Base-by-base conservation (phyloP, 2,797 vertebrate species). In the Pseudopleuronectes americanus region DNA sequence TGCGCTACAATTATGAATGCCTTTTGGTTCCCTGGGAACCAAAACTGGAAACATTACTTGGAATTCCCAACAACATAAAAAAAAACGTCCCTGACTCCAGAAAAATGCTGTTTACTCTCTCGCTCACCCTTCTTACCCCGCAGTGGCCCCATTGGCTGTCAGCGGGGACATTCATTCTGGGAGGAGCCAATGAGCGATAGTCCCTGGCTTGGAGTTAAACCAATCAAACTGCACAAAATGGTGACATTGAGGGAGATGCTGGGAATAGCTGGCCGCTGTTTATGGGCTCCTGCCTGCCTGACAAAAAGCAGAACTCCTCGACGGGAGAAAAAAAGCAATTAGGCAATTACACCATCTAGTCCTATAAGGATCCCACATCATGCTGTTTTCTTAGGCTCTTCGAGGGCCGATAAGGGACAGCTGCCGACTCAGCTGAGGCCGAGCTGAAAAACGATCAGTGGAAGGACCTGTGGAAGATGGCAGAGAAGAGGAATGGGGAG, bases 91-190 rank as follows among this genome's bases (percentile, higher is more conserved):
- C 67, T 68, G 63, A 84, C 73, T 84, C 26, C 70, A 86, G 65
- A 86, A 85, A 83, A 80, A 89, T 85, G 79, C 80, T 85, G 81
- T 84, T 90, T 83, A 83, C 84, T 81, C 84, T 85, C 77, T 71
- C 1, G 2, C 57, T 81, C 55, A 55, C 74, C 71, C 80, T 65
- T 65, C 77, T 86, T 92, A 95, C 91, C 93, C 92, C 88, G 86
- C 90, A 79, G 70, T 91, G 94, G 93, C 95, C 95, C 92, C 80
- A 92, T 94, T 91, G 94, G 92, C 77, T 91, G 93, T 77, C 28
- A 85, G 94, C 67, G 0, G 53, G 74, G 76, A 80, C 86, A 93
- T 93, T 89, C 84, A 88, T 94, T 81, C 84, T 87, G 89, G 72
- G 74, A 80, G 84, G 73, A 84, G 79, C 93, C 92, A 93, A 92